A percentile compares a stretch with the other conserved stretches of the same genome.
phyloP scores from a whole-genome alignment of 2,113 vertebrate genomes.

The Dipodomys stephensi region DNA sequence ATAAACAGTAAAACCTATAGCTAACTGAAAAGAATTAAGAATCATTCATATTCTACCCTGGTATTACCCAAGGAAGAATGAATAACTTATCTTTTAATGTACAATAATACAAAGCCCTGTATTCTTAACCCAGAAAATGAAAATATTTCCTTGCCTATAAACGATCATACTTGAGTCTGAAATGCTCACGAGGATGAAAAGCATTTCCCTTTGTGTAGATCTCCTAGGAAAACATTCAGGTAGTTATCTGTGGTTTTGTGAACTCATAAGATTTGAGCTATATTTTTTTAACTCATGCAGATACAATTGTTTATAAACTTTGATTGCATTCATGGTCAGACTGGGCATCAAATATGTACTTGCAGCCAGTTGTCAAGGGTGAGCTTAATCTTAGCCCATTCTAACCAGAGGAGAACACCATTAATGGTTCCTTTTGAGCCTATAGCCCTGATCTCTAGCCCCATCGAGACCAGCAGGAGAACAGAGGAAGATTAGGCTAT shows the following conservation, averaged over 20 bases:
- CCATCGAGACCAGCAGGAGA: not conserved
- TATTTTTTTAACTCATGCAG: not conserved
- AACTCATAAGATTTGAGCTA: not conserved
- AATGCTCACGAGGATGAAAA: not conserved
- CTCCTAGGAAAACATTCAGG: not conserved
- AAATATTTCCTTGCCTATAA: not conserved
- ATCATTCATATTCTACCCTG: not conserved
- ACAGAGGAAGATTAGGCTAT: not conserved
- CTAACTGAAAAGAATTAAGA: conserved; percentile 7
- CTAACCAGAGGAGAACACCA: not conserved
- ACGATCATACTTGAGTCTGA: not conserved
- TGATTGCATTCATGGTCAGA: not conserved
- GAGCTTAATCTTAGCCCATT: not conserved
- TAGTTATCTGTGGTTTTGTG: not conserved
- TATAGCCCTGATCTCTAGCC: not conserved
- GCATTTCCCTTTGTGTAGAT: not conserved
- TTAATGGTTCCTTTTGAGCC: not conserved
- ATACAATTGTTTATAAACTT: conserved; percentile 3
- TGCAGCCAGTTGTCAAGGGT: not conserved
- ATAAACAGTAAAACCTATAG: not conserved
- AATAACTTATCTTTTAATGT: not conserved
- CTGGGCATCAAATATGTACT: not conserved
- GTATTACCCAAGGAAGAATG: not conserved
- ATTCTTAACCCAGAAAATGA: not conserved
- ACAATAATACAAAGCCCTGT: not conserved